Conservation (phyloP, 2,888 invertebrate genomes). For the Notodonta dromedarius region DNA sequence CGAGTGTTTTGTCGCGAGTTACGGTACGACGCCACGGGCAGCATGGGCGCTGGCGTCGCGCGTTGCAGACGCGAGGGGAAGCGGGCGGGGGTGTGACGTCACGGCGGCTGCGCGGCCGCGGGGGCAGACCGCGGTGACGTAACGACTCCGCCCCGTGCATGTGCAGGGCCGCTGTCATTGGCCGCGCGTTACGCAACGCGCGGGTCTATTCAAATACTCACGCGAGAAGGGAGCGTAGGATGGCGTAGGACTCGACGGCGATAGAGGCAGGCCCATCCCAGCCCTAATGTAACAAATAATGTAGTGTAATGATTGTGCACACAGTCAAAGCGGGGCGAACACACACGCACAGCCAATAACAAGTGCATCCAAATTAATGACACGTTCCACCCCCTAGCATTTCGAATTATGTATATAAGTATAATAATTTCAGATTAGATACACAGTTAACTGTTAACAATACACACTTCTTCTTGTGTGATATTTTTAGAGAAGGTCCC, state of each 20-base stretch:
- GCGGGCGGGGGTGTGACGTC: constrained; percentile 71
- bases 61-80: constrained; percentile 59
- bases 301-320: constrained; percentile 68
- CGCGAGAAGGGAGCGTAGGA: constrained; percentile 75
- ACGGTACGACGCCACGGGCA: constrained; percentile 59
- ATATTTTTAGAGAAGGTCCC: too few species aligned
- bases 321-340: constrained; percentile 37
- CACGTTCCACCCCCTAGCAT: constrained; percentile 49
- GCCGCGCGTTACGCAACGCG: constrained; percentile 80
- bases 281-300: constrained; percentile 76
- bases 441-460: neutral
- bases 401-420: constrained; percentile 28
- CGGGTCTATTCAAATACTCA: constrained; percentile 74
- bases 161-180: constrained; percentile 80
- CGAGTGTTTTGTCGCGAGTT: constrained; percentile 83
- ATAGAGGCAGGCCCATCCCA: constrained; percentile 73
- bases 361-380: constrained; percentile 72
- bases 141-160: constrained; percentile 83
- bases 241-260: constrained; percentile 68
- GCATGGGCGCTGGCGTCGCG: constrained; percentile 70
- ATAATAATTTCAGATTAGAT: constrained; percentile 33
- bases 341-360: constrained; percentile 45
- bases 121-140: constrained; percentile 79
- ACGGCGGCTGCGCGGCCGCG: constrained; percentile 79
- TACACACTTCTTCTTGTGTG: too few species aligned